Base-by-base conservation (phyloP, 1,140 invertebrate species). In the Sitobion miscanthi region DNA sequence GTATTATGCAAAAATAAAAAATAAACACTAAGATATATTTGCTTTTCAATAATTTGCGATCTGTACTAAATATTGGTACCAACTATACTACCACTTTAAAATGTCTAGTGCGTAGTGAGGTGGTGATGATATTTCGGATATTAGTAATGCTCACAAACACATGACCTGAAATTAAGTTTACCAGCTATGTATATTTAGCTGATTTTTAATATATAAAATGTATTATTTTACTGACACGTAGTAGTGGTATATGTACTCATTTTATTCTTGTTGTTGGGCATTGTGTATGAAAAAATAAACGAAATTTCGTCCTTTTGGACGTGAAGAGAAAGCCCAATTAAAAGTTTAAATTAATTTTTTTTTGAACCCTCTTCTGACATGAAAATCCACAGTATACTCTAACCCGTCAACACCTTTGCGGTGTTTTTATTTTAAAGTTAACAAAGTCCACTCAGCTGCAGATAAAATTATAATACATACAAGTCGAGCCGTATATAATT, bases 321-420 rank as follows among this genome's bases (percentile, higher is more conserved):
- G 38, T 30, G 20, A 89, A 89, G 17, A 45, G 90, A 82, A 47
- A 91, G 90, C 9, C 62, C 42, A 91, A 91, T 91, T 91, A 91
- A 91, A 91, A 91, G 90, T 91, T 91, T 35, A 38, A 91, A 77
- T 91, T 69, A 91, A 77, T 77, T 91, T 77, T 62, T 54, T 69
- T 91, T n/a, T 77, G 62, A 5, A n/a, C 62, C 62, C 62, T 77
- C 30, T 77, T 77, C 62, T 77, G 62, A 77, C 62, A 69, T 54
- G 62, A 11, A 69, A 69, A 69, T 69, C 62, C 62, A 69, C 30
- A n/a, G 62, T 77, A n/a, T 77, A 77, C n/a, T 77, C 62, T 77
- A 77, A 77, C 62, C 62, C 62, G 62, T 77, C 62, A 77, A n/a
- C 62, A 77, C 62, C 62, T 77, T 77, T 77, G 30, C 30, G 30